A percentile compares a stretch with the other conserved stretches of the same genome.
Evolutionary conservation across 1,140 invertebrate species (phyloP).

Genomic region (Frieseomelitta varia): DNA sequence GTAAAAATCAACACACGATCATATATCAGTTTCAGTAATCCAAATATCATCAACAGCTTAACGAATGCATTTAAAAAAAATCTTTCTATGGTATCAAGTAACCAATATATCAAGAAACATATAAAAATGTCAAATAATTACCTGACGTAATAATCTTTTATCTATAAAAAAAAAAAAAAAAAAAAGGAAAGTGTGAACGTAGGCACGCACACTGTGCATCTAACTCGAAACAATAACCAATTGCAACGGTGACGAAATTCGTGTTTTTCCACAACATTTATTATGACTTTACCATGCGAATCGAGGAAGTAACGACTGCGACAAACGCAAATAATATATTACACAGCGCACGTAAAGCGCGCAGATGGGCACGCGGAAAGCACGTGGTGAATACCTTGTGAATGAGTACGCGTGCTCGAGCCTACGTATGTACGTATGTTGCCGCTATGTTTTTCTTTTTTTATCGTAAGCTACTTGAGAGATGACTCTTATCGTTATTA

Average conservation of each 20-base stretch:
- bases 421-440: background rate
- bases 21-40: background rate
- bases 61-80: background rate
- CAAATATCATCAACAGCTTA: background rate
- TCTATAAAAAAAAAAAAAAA: background rate
- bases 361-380: slow-evolving; percentile 10
- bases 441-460: too few species aligned
- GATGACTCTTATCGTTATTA: slow-evolving; percentile 16
- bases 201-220: background rate
- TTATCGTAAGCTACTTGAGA: background rate
- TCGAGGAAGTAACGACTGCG: background rate
- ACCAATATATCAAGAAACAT: background rate
- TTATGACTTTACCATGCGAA: background rate
- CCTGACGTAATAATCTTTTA: background rate
- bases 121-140: background rate
- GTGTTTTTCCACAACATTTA: slow-evolving; percentile 43
- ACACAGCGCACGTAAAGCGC: slow-evolving; percentile 15
- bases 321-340: slow-evolving; percentile 32
- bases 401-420: background rate
- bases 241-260: slow-evolving; percentile 20
- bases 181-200: too few species aligned
- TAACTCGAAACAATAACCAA: slow-evolving; percentile 14
- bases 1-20: background rate
- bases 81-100: too few species aligned
- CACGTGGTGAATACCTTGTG: slow-evolving; percentile 33